These are phyloP conservation scores for Leptinotarsa juncta DNA, from an alignment of 2,888 invertebrate genomes.

Conservation along the genomic window DNA sequence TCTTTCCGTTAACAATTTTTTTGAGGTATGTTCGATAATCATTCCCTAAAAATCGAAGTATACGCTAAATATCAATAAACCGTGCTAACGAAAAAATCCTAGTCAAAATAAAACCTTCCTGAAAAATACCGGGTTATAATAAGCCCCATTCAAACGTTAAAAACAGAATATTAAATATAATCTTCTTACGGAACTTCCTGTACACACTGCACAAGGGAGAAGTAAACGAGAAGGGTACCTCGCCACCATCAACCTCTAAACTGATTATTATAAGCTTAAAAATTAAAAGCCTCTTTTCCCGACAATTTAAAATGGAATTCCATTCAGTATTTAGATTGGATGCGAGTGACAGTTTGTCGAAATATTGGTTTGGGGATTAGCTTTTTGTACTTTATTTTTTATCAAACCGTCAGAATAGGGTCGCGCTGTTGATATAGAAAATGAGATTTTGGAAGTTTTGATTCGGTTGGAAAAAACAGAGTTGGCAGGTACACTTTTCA, in stretches of 20 bases:
- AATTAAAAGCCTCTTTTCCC: conserved; percentile 45
- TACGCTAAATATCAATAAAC: too few relatives aligned
- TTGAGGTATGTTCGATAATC: too few relatives aligned
- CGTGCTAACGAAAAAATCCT: neutral
- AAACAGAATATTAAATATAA: conserved; percentile 51
- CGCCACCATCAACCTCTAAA: conserved; percentile 43
- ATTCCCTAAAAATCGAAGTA: too few relatives aligned
- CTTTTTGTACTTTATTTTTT: conserved; percentile 31
- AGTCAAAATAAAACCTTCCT: conserved; percentile 26
- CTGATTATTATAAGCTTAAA: conserved; percentile 47
- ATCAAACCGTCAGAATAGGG: conserved; percentile 9
- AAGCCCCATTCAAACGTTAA: conserved; percentile 44
- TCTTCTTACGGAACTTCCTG: conserved; percentile 48
- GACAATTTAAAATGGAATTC: conserved; percentile 42
- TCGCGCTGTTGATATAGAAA: conserved; percentile 16
- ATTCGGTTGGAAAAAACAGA: neutral
- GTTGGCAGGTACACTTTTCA: neutral
- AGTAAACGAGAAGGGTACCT: conserved; percentile 35
- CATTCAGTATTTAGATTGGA: conserved; percentile 37
- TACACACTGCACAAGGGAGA: conserved; percentile 24
- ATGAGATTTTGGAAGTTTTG: conserved; percentile 7
- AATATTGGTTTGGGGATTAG: conserved; percentile 38
- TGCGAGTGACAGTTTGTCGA: conserved; percentile 41
- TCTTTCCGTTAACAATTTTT: too few relatives aligned
- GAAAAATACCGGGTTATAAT: conserved; percentile 30